Conservation (phyloP, 30 jellyfish, hydroid and myxozoan genomes). For the Turritopsis dohrnii region DNA sequence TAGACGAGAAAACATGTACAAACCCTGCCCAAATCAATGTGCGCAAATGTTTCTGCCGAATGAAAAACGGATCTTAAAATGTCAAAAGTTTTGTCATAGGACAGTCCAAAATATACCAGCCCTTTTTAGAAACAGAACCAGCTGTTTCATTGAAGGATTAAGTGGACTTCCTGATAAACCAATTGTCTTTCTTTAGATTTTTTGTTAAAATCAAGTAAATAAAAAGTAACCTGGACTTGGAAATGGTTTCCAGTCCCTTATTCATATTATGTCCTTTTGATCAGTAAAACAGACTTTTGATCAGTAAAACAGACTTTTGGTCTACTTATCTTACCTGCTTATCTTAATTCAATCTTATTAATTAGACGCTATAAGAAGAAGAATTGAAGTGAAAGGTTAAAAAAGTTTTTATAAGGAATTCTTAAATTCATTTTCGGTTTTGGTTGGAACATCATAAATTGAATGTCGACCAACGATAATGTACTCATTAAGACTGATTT, state of each 20-base stretch:
- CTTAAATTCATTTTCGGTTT: slow-evolving; percentile 50
- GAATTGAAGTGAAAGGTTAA: background rate
- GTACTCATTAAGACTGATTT: slow-evolving; percentile 88
- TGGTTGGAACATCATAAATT: slow-evolving; percentile 30
- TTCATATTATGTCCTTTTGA: background rate
- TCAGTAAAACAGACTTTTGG: background rate
- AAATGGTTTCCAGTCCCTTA: background rate
- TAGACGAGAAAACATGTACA: background rate
- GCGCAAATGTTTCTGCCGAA: background rate
- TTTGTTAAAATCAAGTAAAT: background rate
- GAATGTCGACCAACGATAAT: slow-evolving; percentile 66
- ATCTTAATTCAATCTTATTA: background rate
- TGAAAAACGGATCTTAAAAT: background rate
- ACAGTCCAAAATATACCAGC: background rate
- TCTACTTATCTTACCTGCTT: background rate
- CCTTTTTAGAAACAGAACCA: background rate
- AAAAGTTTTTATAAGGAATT: slow-evolving; percentile 19
- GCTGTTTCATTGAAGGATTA: background rate
- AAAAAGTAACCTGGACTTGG: background rate
- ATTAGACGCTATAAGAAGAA: background rate
- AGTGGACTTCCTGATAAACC: background rate
- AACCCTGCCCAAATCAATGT: background rate
- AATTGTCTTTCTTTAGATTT: background rate
- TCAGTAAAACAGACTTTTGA: background rate
- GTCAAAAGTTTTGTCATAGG: background rate